Base-by-base conservation (phyloP, 2,113 vertebrate genomes). In the Gallinago undulata region DNA sequence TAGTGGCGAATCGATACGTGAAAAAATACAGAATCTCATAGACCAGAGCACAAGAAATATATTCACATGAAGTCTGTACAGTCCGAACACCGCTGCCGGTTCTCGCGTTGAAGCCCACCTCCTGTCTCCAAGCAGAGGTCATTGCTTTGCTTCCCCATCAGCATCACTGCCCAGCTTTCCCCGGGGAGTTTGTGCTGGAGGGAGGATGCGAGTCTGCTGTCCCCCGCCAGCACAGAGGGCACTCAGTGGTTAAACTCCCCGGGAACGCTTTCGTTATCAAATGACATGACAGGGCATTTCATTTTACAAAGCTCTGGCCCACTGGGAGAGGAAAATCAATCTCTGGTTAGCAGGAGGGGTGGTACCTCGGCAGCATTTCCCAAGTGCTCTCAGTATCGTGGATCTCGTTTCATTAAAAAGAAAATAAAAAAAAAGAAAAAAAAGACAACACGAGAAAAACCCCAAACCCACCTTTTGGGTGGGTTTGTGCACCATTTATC, bases 61-160 rank as follows among this genome's bases (percentile, higher is more conserved):
- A 93, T 90, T 94, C 68, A 96, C 84, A 77, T 19, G 59, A 73
- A 88, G 56, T 64, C 92, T 95, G 70, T 95, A 96, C 94, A 97
- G 43, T 75, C 62, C 0, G 0, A 87, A 47, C 1, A 0, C 56
- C 0, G 3, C 16, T 47, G 50, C 70, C 7, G 1, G 78, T 81
- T 89, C 74, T 81, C 9, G 0, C 0, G 0, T 17, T 10, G 47
- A 41, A 45, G 56, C 3, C 67, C 85, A 69, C 17, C 57, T 73
- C 60, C 37, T n/a, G 0, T 30, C 63, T 79, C 59, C 77, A 55
- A 23, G 4, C 0, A 27, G 74, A 69, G 41, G 37, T 33, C 4
- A 0, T 10, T 27, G 43, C 55, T 83, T 48, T 66, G 30, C 64
- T 80, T 64, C 50, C 50, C 68, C 33, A 14, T 30, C 84, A 79